Evolutionary conservation across 2,888 invertebrate genomes (phyloP).

Genomic region (Incurvaria masculella): DNA sequence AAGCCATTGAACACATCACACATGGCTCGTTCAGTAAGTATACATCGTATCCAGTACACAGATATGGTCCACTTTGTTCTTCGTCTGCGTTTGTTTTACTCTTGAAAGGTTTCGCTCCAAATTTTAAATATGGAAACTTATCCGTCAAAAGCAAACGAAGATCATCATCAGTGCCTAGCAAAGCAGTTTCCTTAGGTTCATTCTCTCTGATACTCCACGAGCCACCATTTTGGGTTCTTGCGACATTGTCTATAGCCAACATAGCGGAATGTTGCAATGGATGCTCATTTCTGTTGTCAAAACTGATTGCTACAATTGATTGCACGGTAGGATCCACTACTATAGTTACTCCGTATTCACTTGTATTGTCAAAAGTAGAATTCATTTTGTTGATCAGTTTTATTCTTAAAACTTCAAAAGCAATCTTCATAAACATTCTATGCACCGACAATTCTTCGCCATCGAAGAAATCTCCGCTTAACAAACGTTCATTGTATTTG

Average conservation of each 20-base stretch:
- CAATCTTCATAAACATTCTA: slow-evolving; percentile 55
- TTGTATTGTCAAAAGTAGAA: neutral
- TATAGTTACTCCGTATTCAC: slow-evolving; percentile 36
- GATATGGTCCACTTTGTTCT: slow-evolving; percentile 58
- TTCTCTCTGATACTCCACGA: slow-evolving; percentile 47
- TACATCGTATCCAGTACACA: slow-evolving; percentile 85
- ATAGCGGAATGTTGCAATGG: slow-evolving; percentile 82
- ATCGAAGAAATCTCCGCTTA: slow-evolving; percentile 60
- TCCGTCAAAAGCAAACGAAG: slow-evolving; percentile 31
- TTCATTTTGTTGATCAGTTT: slow-evolving; percentile 15
- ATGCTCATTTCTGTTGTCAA: slow-evolving; percentile 56
- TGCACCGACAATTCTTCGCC: slow-evolving; percentile 51
- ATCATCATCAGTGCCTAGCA: slow-evolving; percentile 38
- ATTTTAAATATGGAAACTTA: slow-evolving; percentile 30
- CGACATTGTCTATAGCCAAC: slow-evolving; percentile 83
- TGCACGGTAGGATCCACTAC: slow-evolving; percentile 70
- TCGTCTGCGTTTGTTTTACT: slow-evolving; percentile 24
- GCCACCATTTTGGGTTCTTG: slow-evolving; percentile 78
- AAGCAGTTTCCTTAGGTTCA: slow-evolving; percentile 11
- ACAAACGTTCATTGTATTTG: slow-evolving; percentile 65
- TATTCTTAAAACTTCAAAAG: slow-evolving; percentile 51
- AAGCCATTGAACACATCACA: slow-evolving; percentile 92
- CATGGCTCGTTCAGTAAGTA: slow-evolving; percentile 88
- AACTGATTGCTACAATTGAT: slow-evolving; percentile 65
- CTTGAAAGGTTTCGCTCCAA: slow-evolving; percentile 44